These are phyloP conservation scores for Sminthurinus aureus DNA, from an alignment of 2,888 invertebrate species.

Conservation along the genomic window DNA sequence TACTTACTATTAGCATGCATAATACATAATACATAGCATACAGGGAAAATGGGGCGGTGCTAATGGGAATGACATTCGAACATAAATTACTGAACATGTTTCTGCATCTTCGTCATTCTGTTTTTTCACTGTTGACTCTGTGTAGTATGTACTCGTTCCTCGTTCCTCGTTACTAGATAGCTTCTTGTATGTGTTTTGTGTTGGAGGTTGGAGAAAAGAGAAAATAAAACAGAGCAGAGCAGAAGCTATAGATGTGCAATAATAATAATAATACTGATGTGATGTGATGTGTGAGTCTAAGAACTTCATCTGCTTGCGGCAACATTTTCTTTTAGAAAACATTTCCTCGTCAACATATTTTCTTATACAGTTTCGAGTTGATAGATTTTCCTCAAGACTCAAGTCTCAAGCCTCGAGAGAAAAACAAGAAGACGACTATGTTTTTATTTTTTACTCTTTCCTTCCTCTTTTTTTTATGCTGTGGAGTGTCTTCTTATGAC, in stretches of 20 bases:
- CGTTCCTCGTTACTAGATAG: too few relatives aligned
- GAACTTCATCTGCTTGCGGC: conserved; percentile 8
- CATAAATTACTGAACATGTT: neutral
- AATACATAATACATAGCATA: neutral
- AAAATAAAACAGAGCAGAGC: too few relatives aligned
- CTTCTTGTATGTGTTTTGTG: too few relatives aligned
- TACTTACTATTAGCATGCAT: neutral
- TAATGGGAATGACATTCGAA: neutral
- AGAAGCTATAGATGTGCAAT: too few relatives aligned
- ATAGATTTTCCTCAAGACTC: neutral
- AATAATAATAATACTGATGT: neutral
- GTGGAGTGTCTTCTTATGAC: too few relatives aligned
- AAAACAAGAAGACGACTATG: neutral
- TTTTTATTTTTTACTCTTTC: neutral
- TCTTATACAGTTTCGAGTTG: neutral
- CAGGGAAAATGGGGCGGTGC: neutral
- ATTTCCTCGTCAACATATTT: neutral
- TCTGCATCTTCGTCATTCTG: too few relatives aligned
- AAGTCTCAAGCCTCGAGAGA: too few relatives aligned
- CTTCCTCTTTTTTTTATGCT: too few relatives aligned
- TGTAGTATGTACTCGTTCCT: too few relatives aligned
- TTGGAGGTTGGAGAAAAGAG: too few relatives aligned
- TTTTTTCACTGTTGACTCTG: too few relatives aligned
- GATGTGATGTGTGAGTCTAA: neutral
- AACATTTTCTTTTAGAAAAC: conserved; percentile 14